These are phyloP conservation scores for Eurois occulta DNA, from an alignment of 2,888 invertebrate genomes.

Conservation along the genomic window DNA sequence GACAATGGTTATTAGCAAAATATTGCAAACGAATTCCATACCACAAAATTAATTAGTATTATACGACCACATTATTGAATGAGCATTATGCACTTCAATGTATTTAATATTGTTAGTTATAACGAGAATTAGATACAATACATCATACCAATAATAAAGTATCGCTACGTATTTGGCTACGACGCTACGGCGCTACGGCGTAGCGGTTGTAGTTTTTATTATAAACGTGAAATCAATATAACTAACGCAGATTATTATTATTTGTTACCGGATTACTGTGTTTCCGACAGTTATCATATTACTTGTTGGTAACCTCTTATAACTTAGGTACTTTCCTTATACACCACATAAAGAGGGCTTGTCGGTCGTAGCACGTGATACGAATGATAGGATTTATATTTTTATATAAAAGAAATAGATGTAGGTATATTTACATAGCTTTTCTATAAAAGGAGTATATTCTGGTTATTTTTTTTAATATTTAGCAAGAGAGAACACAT, in stretches of 20 bases:
- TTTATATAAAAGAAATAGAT: conserved; percentile 2
- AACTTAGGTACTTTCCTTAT: conserved; percentile 28
- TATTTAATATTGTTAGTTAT: neutral
- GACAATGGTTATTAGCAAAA: conserved; percentile 9
- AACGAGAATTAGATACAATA: conserved; percentile 12
- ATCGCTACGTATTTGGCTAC: conserved; percentile 28
- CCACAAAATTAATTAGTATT: conserved; percentile 9
- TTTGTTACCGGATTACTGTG: conserved; percentile 36
- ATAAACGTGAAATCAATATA: conserved; percentile 47
- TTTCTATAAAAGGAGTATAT: neutral
- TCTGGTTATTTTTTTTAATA: neutral
- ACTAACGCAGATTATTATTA: conserved; percentile 42
- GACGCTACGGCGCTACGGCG: conserved; percentile 24
- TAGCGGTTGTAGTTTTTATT: conserved; percentile 48
- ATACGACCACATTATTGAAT: conserved; percentile 15
- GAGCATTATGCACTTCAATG: neutral
- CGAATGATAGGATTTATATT: conserved; percentile 34
- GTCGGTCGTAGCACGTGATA: conserved; percentile 32
- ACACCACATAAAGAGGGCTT: conserved; percentile 22
- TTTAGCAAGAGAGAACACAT: neutral
- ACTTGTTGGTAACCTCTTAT: conserved; percentile 18
- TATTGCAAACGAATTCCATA: conserved; percentile 19
- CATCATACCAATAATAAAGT: neutral
- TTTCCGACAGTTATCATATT: conserved; percentile 27
- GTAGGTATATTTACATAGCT: neutral